A percentile compares a stretch with the other conserved stretches of the same genome.
These are phyloP conservation scores for Maconellicoccus hirsutus DNA, from an alignment of 1,140 invertebrate species.

Conservation along the genomic window DNA sequence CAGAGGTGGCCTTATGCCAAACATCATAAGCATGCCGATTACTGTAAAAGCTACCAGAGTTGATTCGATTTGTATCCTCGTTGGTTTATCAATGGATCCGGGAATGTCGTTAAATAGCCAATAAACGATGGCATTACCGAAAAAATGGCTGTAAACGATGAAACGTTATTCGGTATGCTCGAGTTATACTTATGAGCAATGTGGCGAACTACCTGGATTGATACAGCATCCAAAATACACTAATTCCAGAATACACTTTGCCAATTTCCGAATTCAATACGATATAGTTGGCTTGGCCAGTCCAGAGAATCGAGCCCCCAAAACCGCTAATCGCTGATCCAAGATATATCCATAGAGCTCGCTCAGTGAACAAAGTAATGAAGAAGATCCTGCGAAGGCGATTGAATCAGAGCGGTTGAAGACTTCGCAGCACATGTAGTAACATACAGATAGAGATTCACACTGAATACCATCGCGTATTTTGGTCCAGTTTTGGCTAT, in stretches of 20 bases:
- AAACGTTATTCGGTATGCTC: constrained; percentile 18
- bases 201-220: constrained; percentile 71
- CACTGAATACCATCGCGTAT: constrained; percentile 71
- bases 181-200: background rate
- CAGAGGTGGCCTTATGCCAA: background rate
- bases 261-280: constrained; percentile 74
- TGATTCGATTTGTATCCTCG: background rate
- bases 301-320: constrained; percentile 83
- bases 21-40: background rate
- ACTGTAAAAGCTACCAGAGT: background rate
- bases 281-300: constrained; percentile 85
- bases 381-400: background rate
- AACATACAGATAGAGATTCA: too few species aligned
- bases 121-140: constrained; percentile 88
- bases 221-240: constrained; percentile 90
- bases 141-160: constrained; percentile 62
- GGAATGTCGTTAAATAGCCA: constrained; percentile 70
- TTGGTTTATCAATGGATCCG: constrained; percentile 36
- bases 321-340: constrained; percentile 73
- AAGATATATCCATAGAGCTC: constrained; percentile 66
- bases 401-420: background rate
- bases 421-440: too few species aligned
- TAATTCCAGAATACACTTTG: constrained; percentile 84
- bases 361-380: background rate
- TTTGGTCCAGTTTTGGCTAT: constrained; percentile 71